Evolutionary conservation across 92 coral and sea anemone species (phyloP).

Genomic region (Muricea muricata): DNA sequence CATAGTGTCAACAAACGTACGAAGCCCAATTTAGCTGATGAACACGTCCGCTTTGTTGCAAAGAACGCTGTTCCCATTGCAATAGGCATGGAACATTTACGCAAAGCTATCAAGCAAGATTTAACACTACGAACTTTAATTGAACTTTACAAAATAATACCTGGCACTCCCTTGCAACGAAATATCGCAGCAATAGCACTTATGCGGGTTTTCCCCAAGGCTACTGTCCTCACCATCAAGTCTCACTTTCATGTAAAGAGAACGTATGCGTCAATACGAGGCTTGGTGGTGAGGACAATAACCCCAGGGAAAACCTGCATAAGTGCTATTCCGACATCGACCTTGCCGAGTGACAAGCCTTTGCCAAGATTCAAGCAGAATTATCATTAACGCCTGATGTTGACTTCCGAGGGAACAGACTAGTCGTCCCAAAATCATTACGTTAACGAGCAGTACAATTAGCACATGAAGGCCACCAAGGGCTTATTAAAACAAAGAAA

Average conservation of each 20-base stretch:
- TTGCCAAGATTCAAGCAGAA: not conserved
- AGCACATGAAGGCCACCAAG: slow-evolving; percentile 22
- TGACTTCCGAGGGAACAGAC: slow-evolving; percentile 7
- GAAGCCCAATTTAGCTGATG: not conserved
- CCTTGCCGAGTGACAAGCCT: not conserved
- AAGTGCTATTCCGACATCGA: not conserved
- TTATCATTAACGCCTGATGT: slow-evolving; percentile 3
- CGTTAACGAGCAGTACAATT: not conserved
- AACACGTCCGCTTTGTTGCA: not conserved
- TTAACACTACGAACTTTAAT: not conserved
- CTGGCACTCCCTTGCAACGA: not conserved
- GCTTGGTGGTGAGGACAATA: too few relatives aligned
- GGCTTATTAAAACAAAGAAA: not conserved
- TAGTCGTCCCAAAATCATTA: not conserved
- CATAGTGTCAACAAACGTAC: not conserved
- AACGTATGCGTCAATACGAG: too few relatives aligned
- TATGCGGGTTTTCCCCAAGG: too few relatives aligned
- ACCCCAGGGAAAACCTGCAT: too few relatives aligned
- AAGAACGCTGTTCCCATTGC: slow-evolving; percentile 8
- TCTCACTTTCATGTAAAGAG: too few relatives aligned
- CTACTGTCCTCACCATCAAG: too few relatives aligned
- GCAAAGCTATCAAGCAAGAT: slow-evolving; percentile 4
- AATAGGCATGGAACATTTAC: not conserved
- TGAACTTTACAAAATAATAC: not conserved
- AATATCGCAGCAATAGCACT: too few relatives aligned